Base-by-base conservation (phyloP, 2,888 invertebrate genomes). In the Philaethria dido region DNA sequence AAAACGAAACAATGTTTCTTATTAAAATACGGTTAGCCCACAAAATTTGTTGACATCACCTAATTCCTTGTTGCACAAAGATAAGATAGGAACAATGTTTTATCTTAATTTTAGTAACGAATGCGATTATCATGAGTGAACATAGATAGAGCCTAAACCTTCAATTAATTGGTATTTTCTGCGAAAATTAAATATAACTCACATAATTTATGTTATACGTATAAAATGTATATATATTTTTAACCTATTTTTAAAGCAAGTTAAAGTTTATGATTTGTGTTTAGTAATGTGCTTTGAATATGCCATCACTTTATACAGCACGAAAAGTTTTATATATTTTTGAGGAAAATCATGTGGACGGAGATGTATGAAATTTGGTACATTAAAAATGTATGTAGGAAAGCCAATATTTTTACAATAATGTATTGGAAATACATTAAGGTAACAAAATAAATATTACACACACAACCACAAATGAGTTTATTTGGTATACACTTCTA, bases 71-170 rank as follows among this genome's bases (percentile, higher is more conserved):
- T 57, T 57, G 50, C 20, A 67, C 61, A 48, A 33, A 61, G 70
- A 68, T 68, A 63, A 66, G 70, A 68, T 68, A 68, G 55, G 39
- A 25, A 60, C 48, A 47, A 55, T 69, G 61, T 60, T 33, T 62
- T 62, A 64, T 66, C 62, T 65, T 20, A 54, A 59, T 48, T 62
- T 39, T 20, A 50, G 20, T 11, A 52, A 62, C 6, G 52, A 47
- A 33, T 60, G 33, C 33, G 14, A 47, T 60, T 42, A 42, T 16
- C 39, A 42, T 42, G n/a, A 22, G n/a, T 57, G 22, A 57, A 57
- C n/a, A 39, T 36, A 57, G 42, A 42, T 42, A 57, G 22, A 25
- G 42, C 39, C 33, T 33, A 54, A 36, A 18, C 6, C 33, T 36
- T 42, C 5, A 57, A 42, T 55, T 20, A 55, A 55, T 55, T 39